Base-by-base conservation (phyloP, 2,797 vertebrate genomes). In the Mastacembelus armatus region DNA sequence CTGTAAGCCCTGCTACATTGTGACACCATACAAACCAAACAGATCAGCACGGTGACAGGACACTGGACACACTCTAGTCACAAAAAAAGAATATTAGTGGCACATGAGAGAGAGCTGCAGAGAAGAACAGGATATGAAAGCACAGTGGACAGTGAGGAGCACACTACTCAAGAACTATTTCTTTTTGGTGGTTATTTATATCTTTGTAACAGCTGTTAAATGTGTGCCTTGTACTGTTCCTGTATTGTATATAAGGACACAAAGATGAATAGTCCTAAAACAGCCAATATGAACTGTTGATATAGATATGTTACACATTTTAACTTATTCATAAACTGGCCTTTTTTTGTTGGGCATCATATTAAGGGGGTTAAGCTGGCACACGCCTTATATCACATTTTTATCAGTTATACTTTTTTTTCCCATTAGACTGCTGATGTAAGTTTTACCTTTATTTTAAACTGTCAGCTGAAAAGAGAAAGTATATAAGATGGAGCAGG, bases 171-270 rank as follows among this genome's bases (percentile, higher is more conserved):
- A 85, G 74, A 84, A 84, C 79, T 77, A 80, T 77, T 74, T 54
- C 30, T 74, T 77, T 80, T 70, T 69, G 69, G 88, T 47, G 64
- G 81, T 91, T 92, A 91, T 93, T 94, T 93, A 93, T 93, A 90
- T 86, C 88, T 90, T 83, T 89, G 89, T 91, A 87, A 89, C 86
- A 82, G 76, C 90, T 81, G 84, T 90, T 92, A 93, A 92, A 94
- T 93, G 93, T 95, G 96, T 98, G 96, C 97, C 97, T 98, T 96
- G 94, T 95, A 94, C 94, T 95, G 94, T 96, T 93, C 92, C 85
- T 90, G 94, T 94, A 95, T 93, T 95, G 90, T 92, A 94, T 92
- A 90, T 91, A 93, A 75, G 81, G 88, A 92, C 89, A 89, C 86
- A 80, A 84, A 90, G 81, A 89, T 67, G 76, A 85, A 85, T 69